A percentile compares a stretch with the other conserved stretches of the same genome.
phyloP scores from a whole-genome alignment of 2,113 vertebrate genomes.

The Fulmarus glacialis region DNA sequence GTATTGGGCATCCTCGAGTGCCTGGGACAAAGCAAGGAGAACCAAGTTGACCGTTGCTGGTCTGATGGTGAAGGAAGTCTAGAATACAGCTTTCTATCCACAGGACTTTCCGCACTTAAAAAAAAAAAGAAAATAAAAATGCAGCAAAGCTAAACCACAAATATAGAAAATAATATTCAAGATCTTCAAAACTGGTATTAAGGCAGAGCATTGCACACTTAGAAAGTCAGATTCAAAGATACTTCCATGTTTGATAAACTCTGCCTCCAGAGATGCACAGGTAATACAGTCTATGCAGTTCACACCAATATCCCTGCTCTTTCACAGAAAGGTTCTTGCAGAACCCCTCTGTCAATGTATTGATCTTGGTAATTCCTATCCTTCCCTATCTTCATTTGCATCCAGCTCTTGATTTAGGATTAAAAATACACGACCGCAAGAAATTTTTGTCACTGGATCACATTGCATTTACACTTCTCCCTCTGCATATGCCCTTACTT shows the following conservation, averaged over 20 bases:
- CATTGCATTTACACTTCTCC: background rate
- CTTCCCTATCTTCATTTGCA: background rate
- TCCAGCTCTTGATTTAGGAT: background rate
- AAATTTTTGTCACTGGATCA: background rate
- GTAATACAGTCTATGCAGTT: background rate
- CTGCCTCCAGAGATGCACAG: background rate
- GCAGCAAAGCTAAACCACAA: background rate
- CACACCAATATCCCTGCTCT: background rate
- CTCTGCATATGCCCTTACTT: background rate
- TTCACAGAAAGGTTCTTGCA: background rate
- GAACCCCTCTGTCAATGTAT: background rate
- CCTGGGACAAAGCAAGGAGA: background rate
- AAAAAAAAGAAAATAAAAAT: background rate
- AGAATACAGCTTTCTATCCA: background rate
- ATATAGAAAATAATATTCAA: background rate
- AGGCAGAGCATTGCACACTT: background rate
- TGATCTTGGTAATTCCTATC: background rate
- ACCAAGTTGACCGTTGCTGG: background rate
- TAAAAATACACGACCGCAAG: background rate
- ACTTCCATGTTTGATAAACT: background rate
- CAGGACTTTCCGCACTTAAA: background rate
- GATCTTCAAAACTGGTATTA: background rate
- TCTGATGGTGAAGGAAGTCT: background rate
- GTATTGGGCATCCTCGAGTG: fast-evolving
- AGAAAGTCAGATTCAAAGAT: background rate